Base-by-base conservation (phyloP, 2,888 invertebrate species). In the Melanostoma mellinum region DNA sequence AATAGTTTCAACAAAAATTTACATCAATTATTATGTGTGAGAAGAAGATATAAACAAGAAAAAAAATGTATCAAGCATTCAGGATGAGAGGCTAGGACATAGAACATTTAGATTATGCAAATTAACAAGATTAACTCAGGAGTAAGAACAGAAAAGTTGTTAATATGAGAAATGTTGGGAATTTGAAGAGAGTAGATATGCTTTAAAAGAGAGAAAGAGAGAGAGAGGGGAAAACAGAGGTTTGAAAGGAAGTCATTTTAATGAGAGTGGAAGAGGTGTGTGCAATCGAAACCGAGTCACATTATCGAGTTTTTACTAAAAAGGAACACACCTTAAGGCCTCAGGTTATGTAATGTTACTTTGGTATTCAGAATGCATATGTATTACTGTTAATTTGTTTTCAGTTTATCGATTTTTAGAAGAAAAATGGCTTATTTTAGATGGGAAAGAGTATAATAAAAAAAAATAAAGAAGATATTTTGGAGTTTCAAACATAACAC, bases 221-320 rank as follows among this genome's bases (percentile, higher is more conserved):
- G 35, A 67, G 5, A 68, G 36, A 20, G 3, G 63, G 48, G 42
- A 53, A 56, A 68, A 53, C 60, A 46, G 30, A 38, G 61, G 35
- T 20, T 20, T 20, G 63, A 53, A 50, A 38, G 77, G 60, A 71
- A 74, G 65, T 55, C 20, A 20, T 1, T 20, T 46, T 73, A 55
- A 73, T 58, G 58, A 65, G 52, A 20, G 44, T 40, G 53, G 52
- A 30, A 33, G 8, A 6, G 20, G 33, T 44, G 44, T 53, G 53
- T 78, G 78, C 69, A 63, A 69, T 79, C 46, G 73, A 72, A 65
- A 58, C 42, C 65, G 58, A 78, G 74, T 71, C 74, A 84, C 84
- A 84, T 84, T 84, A 78, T 84, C 84, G 84, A 84, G 84, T 67
- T 74, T 78, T 69, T 74, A 74, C 77, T 42, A 52, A 33, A 33